Percentiles rank a stretch among this genome's conserved stretches.
Evolutionary conservation across 2,797 vertebrate genomes (phyloP).

Genomic region (Crocidura indochinensis): DNA sequence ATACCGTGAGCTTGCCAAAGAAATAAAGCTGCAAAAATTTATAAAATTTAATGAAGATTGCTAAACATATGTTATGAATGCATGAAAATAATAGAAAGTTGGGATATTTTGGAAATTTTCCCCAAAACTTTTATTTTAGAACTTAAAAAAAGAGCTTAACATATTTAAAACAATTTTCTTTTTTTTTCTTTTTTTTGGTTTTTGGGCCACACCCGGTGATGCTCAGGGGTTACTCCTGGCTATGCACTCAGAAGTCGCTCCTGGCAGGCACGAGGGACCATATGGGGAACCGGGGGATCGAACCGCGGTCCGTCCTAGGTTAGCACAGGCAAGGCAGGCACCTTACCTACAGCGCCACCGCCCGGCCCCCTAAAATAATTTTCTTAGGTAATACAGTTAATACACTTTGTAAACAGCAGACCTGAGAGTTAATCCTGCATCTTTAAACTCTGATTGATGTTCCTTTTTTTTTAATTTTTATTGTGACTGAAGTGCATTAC

Average conservation of each 20-base stretch:
- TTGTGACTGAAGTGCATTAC: no score
- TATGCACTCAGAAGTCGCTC: no score
- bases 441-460: background rate
- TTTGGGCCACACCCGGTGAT: no score
- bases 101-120: conserved; percentile 26
- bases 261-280: no score
- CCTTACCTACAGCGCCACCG: no score
- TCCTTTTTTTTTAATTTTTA: no score
- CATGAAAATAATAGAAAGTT: conserved; percentile 46
- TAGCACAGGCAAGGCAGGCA: no score
- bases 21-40: background rate
- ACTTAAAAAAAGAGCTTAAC: background rate
- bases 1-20: conserved; percentile 26
- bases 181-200: no score
- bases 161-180: conserved; percentile 31
- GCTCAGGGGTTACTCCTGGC: no score
- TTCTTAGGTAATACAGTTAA: background rate
- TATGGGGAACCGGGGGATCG: no score
- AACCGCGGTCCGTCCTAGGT: no score
- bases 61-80: background rate
- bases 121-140: conserved; percentile 51
- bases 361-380: no score
- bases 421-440: background rate
- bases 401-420: conserved; percentile 45
- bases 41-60: conserved; percentile 25